phyloP scores from a whole-genome alignment of 1,140 invertebrate genomes.

The Scylla paramamosain region DNA sequence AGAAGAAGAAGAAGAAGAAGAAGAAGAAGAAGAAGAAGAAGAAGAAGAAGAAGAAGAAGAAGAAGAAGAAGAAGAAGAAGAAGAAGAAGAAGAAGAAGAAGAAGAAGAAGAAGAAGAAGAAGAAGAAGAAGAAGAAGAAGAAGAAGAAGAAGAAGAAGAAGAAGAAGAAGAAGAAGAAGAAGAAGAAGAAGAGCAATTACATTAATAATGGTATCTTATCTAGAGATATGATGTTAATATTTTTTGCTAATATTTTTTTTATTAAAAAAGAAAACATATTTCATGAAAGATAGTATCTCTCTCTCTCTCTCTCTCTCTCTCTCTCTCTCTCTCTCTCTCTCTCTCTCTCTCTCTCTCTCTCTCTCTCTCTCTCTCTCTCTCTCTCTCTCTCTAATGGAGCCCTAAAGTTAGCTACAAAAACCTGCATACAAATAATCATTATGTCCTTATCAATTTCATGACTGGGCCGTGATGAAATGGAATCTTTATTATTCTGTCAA shows the following conservation, averaged over 20 bases:
- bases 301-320: too few relatives aligned
- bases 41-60: conserved; percentile 17
- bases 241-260: neutral
- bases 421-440: neutral
- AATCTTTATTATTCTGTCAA: too few relatives aligned
- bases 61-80: conserved; percentile 17
- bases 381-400: too few relatives aligned
- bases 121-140: conserved; percentile 17
- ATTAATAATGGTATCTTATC: neutral
- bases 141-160: conserved; percentile 18
- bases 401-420: neutral
- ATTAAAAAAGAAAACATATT: too few relatives aligned
- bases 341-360: neutral
- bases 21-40: conserved; percentile 18
- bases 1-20: conserved; percentile 17
- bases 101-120: conserved; percentile 17
- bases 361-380: neutral
- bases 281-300: too few relatives aligned
- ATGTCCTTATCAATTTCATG: neutral
- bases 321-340: neutral
- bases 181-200: neutral
- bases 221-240: neutral
- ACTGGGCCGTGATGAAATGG: too few relatives aligned
- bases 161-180: conserved; percentile 17
- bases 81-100: conserved; percentile 18